phyloP scores from a whole-genome alignment of 1,140 invertebrate species.

The Zaprionus vittiger region DNA sequence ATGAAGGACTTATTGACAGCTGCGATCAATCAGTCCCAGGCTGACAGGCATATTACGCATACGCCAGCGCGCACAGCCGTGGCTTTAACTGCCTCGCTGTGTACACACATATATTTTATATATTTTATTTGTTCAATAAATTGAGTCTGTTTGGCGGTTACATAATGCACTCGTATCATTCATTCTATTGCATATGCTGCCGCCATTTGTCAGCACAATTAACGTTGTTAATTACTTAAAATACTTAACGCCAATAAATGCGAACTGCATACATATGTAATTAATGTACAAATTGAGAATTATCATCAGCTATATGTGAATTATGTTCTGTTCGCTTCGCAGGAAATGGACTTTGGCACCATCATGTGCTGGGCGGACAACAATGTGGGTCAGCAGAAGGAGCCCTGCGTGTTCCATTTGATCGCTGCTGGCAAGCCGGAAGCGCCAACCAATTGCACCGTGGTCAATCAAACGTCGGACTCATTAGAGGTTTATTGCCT shows the following conservation, averaged over 20 bases:
- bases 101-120: constrained; percentile 21
- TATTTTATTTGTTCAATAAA: constrained; percentile 54
- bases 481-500: constrained; percentile 91
- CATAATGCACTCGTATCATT: constrained; percentile 2
- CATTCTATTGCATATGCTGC: constrained; percentile 1
- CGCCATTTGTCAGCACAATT: neutral
- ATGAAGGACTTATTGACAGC: constrained; percentile 82
- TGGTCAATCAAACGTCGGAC: constrained; percentile 92
- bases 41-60: constrained; percentile 59
- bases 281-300: neutral
- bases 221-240: constrained; percentile 24
- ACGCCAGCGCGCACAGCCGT: constrained; percentile 18
- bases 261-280: neutral
- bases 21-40: constrained; percentile 70
- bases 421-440: constrained; percentile 92
- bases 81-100: constrained; percentile 16
- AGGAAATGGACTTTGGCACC: constrained; percentile 89
- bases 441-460: constrained; percentile 91
- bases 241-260: neutral
- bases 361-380: constrained; percentile 89
- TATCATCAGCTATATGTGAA: neutral
- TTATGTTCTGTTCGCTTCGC: constrained; percentile 37
- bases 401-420: constrained; percentile 90
- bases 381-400: constrained; percentile 87
- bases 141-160: constrained; percentile 50